Evolutionary conservation across 23 tunicate species (phyloP).

Genomic region (Ascidia mentula): DNA sequence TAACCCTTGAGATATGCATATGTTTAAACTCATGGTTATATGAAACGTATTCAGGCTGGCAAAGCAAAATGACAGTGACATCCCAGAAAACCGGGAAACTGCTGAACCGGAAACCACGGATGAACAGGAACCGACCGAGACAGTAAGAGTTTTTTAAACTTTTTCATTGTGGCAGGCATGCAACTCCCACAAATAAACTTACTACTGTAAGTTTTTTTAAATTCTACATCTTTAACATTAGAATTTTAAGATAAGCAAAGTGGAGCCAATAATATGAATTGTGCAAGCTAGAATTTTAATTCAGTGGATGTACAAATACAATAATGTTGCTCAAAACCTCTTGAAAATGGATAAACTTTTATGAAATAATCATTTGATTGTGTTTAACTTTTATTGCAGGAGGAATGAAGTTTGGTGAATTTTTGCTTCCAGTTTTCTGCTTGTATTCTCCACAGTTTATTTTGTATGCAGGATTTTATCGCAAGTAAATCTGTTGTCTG

Average conservation of each 20-base stretch:
- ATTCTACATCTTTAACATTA: too few relatives aligned
- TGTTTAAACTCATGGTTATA: neutral
- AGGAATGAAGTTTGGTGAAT: neutral
- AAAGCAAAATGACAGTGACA: conserved; percentile 1
- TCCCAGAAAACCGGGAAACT: neutral
- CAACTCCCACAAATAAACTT: too few relatives aligned
- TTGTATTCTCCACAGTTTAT: neutral
- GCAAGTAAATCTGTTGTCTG: neutral
- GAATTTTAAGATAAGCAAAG: too few relatives aligned
- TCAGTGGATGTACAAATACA: too few relatives aligned
- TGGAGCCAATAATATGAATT: too few relatives aligned
- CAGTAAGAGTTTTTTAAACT: too few relatives aligned
- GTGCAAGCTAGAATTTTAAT: neutral
- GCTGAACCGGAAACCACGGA: conserved; percentile 1
- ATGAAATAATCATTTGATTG: too few relatives aligned
- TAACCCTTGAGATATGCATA: neutral
- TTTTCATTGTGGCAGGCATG: too few relatives aligned
- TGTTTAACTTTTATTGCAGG: neutral
- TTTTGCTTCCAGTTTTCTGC: neutral
- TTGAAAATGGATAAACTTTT: too few relatives aligned
- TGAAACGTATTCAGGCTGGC: neutral
- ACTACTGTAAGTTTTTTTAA: too few relatives aligned
- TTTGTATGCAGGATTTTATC: conserved; percentile 8
- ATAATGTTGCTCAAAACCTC: too few relatives aligned
- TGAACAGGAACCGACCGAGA: neutral